A percentile compares a stretch with the other conserved stretches of the same genome.
phyloP scores from a whole-genome alignment of 2,888 invertebrate species.

The Pseudoips prasinana region DNA sequence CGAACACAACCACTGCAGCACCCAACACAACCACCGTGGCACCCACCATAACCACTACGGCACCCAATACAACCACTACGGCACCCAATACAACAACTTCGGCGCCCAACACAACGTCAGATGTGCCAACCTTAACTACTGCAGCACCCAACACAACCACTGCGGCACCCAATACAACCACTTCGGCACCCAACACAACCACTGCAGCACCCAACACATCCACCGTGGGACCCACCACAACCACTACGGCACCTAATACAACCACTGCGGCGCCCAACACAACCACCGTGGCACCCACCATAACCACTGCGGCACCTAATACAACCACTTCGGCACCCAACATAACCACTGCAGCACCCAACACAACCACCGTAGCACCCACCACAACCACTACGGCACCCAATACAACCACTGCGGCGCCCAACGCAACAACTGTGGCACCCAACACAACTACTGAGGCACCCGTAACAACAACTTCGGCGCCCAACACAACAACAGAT shows the following conservation, averaged over 20 bases:
- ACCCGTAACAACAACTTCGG: not conserved
- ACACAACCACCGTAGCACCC: conserved; percentile 9
- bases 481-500: not conserved
- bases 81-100: not conserved
- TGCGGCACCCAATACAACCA: too few species aligned
- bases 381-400: not conserved
- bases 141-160: not conserved
- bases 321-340: not conserved
- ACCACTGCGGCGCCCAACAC: conserved; percentile 3
- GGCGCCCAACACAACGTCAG: not conserved
- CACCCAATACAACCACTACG: conserved; percentile 11
- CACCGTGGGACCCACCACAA: not conserved
- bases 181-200: not conserved
- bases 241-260: conserved; percentile 11
- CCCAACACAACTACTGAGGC: not conserved
- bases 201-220: not conserved
- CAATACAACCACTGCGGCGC: not conserved
- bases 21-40: conserved; percentile 5
- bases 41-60: conserved; percentile 10
- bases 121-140: not conserved
- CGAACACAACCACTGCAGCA: conserved; percentile 9
- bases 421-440: not conserved
- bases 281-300: conserved; percentile 4
- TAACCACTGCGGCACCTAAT: conserved; percentile 6
- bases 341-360: conserved; percentile 9